phyloP scores from a whole-genome alignment of 2,888 invertebrate species.

The Ophraella communa region DNA sequence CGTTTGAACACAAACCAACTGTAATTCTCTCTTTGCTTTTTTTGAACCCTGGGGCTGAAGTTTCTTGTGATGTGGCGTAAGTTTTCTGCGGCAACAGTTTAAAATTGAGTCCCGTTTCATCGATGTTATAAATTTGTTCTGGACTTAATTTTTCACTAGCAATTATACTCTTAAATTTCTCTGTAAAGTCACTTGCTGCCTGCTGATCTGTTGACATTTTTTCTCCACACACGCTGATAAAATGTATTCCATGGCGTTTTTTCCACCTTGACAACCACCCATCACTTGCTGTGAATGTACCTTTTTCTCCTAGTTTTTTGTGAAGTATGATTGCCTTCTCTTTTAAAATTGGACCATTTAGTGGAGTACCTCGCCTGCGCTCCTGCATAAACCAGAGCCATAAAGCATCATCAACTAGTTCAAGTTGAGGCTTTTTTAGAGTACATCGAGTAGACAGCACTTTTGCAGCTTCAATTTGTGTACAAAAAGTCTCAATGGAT shows the following conservation, averaged over 20 bases:
- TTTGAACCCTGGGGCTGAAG: slow-evolving; percentile 21
- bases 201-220: background rate
- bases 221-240: background rate
- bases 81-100: slow-evolving; percentile 10
- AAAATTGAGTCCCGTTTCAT: slow-evolving; percentile 29
- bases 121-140: slow-evolving; percentile 27
- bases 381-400: slow-evolving; percentile 1
- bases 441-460: background rate
- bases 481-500: background rate
- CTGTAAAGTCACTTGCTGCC: slow-evolving; percentile 12
- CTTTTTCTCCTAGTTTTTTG: background rate
- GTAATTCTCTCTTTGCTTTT: slow-evolving; percentile 10
- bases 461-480: background rate
- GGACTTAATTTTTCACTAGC: slow-evolving; percentile 11
- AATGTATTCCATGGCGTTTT: background rate
- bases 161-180: slow-evolving; percentile 31
- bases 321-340: slow-evolving; percentile 3
- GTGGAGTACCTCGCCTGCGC: background rate
- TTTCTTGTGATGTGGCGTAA: slow-evolving; percentile 9
- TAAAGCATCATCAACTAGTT: background rate
- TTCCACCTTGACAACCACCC: background rate
- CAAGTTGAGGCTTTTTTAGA: background rate
- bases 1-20: slow-evolving; percentile 23
- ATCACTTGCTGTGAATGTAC: background rate
- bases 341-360: background rate